Base-by-base conservation (phyloP, 2,113 vertebrate species). In the Petrocephalus microphthalmus region DNA sequence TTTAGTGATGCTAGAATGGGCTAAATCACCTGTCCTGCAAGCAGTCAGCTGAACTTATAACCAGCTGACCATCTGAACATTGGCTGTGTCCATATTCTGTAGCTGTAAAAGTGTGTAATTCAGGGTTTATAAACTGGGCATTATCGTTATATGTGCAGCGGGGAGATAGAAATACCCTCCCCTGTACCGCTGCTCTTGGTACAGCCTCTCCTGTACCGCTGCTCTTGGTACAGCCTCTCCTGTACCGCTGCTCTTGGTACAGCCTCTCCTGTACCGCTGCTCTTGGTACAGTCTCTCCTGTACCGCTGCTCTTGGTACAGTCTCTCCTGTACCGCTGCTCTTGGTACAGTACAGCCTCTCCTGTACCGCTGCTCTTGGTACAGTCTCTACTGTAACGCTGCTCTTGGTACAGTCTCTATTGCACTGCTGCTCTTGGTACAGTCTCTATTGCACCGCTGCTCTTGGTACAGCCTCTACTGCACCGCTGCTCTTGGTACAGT, bases 281-380 rank as follows among this genome's bases (percentile, higher is more conserved):
- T 42, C 17, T 82, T 17, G 15, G 5, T 20, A 2, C 33, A 82
- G 15, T 4, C 0, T 82, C 74, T 13, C 33, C 74, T 7, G 13
- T 3, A 85, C 1, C 1, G 2, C 22, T 57, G 56, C 20, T 57
- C 56, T n/a, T 22, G 56, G 20, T 8, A 8, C 20, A n/a, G 20
- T 0, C 7, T 60, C 20, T 20, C 0, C 0, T n/a, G 15, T 0
- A 29, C 29, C 0, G 0, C 2, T 82, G 42, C 42, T 45, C 19
- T 47, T 7, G 5, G 6, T 45, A 3, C 33, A 82, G 0, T 20
- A 10, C 15, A 82, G 4, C 1, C 37, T 82, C 74, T 29, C 0
- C 6, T 3, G 5, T 0, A 54, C 1, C 0, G 2, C 1, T 81
- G 19, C 37, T 42, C 17, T 47, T 2, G 15, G 17, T 19, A 3